A percentile compares a stretch with the other conserved stretches of the same genome.
Conservation (phyloP, 1,140 invertebrate species). For the Drosophila santomea region DNA sequence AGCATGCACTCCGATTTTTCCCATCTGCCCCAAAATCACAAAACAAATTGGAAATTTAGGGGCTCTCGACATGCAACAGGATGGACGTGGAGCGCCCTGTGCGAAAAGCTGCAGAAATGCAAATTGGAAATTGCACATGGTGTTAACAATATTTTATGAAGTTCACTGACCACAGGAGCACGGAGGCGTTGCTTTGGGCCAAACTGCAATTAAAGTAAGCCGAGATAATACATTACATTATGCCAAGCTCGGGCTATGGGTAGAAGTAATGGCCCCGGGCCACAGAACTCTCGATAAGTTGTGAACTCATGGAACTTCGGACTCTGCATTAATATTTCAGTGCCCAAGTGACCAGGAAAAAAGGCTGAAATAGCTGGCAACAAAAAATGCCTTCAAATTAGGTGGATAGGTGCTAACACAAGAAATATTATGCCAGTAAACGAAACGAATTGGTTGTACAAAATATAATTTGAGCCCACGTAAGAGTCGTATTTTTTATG, state of each 20-base stretch:
- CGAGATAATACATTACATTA: constrained; percentile 15
- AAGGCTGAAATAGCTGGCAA: background rate
- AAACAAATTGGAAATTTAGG: constrained; percentile 52
- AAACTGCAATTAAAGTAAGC: constrained; percentile 34
- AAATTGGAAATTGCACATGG: constrained; percentile 44
- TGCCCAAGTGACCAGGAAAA: background rate
- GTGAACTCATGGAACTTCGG: background rate
- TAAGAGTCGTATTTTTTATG: constrained; percentile 68
- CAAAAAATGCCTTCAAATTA: constrained; percentile 51
- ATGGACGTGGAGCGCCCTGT: background rate
- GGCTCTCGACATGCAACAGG: constrained; percentile 65
- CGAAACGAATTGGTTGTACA: constrained; percentile 10
- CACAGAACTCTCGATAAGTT: background rate
- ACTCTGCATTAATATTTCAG: constrained; percentile 50
- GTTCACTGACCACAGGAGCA: constrained; percentile 50
- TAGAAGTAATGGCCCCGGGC: background rate
- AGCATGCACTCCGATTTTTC: constrained; percentile 53
- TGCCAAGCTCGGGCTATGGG: constrained; percentile 6
- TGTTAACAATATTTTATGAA: constrained; percentile 34
- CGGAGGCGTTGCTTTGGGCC: constrained; percentile 1
- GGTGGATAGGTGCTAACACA: constrained; percentile 62
- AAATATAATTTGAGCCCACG: constrained; percentile 43
- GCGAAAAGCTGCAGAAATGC: constrained; percentile 34
- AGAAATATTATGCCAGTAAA: constrained; percentile 43
- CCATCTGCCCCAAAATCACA: constrained; percentile 55